phyloP scores from a whole-genome alignment of 2,888 invertebrate genomes.

The Yponomeuta sedellus region DNA sequence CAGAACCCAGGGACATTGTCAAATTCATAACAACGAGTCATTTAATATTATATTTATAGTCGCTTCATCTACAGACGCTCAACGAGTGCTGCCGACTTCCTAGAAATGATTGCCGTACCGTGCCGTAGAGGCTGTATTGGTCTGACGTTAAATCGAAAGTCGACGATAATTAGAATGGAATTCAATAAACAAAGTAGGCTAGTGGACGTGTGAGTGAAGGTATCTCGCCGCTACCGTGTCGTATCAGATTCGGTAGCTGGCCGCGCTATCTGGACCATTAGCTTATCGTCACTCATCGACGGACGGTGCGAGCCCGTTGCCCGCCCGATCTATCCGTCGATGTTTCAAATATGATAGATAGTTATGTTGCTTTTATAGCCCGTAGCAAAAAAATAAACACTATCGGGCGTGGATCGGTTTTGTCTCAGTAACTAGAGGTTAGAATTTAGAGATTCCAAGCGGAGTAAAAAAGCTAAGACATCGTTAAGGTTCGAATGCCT shows the following conservation, averaged over 20 bases:
- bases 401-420: slow-evolving; percentile 51
- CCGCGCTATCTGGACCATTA: slow-evolving; percentile 20
- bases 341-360: slow-evolving; percentile 54
- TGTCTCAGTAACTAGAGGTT: slow-evolving; percentile 51
- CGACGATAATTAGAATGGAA: slow-evolving; percentile 53
- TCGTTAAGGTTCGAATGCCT: slow-evolving; percentile 47
- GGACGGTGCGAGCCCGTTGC: slow-evolving; percentile 19
- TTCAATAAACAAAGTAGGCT: slow-evolving; percentile 53
- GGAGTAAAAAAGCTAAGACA: slow-evolving; percentile 33
- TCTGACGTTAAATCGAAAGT: slow-evolving; percentile 7
- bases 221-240: slow-evolving; percentile 49
- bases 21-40: slow-evolving; percentile 3
- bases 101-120: background rate
- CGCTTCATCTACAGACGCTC: slow-evolving; percentile 3
- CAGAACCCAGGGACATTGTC: slow-evolving; percentile 11
- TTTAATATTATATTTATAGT: slow-evolving; percentile 6
- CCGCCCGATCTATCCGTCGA: slow-evolving; percentile 60
- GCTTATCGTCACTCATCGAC: slow-evolving; percentile 21
- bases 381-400: slow-evolving; percentile 36
- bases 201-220: slow-evolving; percentile 42
- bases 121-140: background rate
- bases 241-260: slow-evolving; percentile 39
- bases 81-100: background rate
- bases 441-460: slow-evolving; percentile 48
- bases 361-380: slow-evolving; percentile 57